Evolutionary conservation across 1,140 invertebrate species (phyloP).

Genomic region (Drosophila truncata): DNA sequence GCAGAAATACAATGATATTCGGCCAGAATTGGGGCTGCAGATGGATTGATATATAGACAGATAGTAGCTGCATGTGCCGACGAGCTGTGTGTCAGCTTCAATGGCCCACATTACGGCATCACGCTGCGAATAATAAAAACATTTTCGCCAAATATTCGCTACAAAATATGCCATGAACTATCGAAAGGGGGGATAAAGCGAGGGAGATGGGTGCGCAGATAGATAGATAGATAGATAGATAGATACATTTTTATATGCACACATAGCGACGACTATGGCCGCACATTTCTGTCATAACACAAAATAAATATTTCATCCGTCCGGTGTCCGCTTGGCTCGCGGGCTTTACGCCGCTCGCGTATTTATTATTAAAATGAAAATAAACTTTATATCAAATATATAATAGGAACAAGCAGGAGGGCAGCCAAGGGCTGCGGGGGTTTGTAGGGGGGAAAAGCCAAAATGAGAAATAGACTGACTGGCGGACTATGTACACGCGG

Average conservation of each 20-base stretch:
- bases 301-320: conserved; percentile 70
- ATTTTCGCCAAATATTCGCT: conserved; percentile 71
- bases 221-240: conserved; percentile 12
- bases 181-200: background rate
- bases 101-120: conserved; percentile 68
- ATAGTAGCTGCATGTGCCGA: conserved; percentile 43
- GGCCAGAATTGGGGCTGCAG: conserved; percentile 2
- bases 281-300: conserved; percentile 81
- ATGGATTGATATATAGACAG: conserved; percentile 41
- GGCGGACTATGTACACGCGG: conserved; percentile 7
- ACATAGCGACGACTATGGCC: conserved; percentile 29
- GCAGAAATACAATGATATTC: conserved; percentile 47
- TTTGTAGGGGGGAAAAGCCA: conserved; percentile 19
- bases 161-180: conserved; percentile 33
- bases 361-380: conserved; percentile 76
- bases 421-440: background rate
- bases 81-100: conserved; percentile 32
- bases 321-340: background rate
- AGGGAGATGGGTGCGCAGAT: background rate
- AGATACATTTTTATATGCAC: conserved; percentile 55
- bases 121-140: conserved; percentile 69
- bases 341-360: conserved; percentile 17
- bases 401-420: conserved; percentile 11
- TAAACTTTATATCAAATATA: conserved; percentile 71
- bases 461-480: conserved; percentile 72